Evolutionary conservation across 2,797 vertebrate genomes (phyloP).

Genomic region (Sphaeramia orbicularis): DNA sequence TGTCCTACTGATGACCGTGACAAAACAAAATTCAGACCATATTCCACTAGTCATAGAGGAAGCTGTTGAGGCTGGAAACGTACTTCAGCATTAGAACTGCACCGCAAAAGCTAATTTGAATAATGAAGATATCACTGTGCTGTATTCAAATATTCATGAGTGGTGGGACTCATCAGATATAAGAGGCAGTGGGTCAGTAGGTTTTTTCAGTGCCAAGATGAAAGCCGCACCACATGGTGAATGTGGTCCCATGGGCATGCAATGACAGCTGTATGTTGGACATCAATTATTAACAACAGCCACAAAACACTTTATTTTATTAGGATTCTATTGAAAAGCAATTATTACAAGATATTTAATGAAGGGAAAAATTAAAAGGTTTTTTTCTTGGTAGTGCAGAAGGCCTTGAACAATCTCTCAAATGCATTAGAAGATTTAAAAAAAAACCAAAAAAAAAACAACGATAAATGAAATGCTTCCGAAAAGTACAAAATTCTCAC

Average conservation of each 20-base stretch:
- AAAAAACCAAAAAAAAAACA: no score
- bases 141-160: conserved; percentile 76
- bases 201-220: conserved; percentile 41
- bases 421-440: no score
- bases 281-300: conserved; percentile 49
- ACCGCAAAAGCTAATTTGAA: conserved; percentile 46
- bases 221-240: conserved; percentile 45
- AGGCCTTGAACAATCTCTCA: no score
- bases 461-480: no score
- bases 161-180: conserved; percentile 58
- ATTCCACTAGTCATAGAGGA: no score
- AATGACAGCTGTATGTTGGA: conserved; percentile 11
- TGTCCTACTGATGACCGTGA: conserved; percentile 16
- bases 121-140: conserved; percentile 54
- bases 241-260: conserved; percentile 10
- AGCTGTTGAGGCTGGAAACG: conserved; percentile 3
- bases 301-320: conserved; percentile 3
- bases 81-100: conserved; percentile 27
- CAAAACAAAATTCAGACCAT: conserved; percentile 1
- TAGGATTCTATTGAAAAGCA: neutral
- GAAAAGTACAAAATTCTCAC: no score
- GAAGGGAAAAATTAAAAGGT: neutral
- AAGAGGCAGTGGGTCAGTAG: conserved; percentile 46
- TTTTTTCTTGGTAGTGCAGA: no score
- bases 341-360: neutral